These are phyloP conservation scores for Pangasius sanitwongsei DNA, from an alignment of 2,797 vertebrate genomes.

Conservation along the genomic window DNA sequence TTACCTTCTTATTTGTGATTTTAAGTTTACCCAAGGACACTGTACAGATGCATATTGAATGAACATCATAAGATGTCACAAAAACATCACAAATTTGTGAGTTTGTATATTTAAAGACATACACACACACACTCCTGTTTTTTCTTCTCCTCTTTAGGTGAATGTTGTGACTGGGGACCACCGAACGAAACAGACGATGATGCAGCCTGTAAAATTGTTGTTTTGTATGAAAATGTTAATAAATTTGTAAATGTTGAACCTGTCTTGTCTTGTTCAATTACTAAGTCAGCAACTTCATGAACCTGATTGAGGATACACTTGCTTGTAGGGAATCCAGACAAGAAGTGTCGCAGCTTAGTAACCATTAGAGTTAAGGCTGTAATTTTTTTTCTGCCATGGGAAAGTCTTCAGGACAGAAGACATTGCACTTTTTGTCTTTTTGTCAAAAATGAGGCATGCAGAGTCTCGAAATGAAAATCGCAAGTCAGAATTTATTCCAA, in stretches of 20 bases:
- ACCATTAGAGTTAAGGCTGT: too few species aligned
- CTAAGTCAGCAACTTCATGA: not conserved
- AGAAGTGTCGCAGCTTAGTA: not conserved
- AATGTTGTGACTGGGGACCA: constrained; percentile 14
- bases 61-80: not conserved
- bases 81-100: not conserved
- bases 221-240: constrained; percentile 70
- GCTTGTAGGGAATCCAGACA: not conserved
- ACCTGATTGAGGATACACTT: not conserved
- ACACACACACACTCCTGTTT: not conserved
- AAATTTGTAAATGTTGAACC: constrained; percentile 39
- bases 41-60: too few species aligned
- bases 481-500: not conserved
- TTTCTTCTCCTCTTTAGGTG: not conserved
- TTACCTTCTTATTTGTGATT: not conserved
- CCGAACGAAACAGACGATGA: not conserved
- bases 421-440: not conserved
- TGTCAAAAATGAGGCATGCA: not conserved
- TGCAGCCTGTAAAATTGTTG: constrained; percentile 58
- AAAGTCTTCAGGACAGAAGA: too few species aligned
- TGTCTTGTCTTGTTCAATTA: not conserved
- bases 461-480: not conserved
- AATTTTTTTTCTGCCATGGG: too few species aligned
- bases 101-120: not conserved
- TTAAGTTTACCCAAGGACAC: not conserved